Conservation (phyloP, 2,113 vertebrate species). For the Dendrocopos noguchii region DNA sequence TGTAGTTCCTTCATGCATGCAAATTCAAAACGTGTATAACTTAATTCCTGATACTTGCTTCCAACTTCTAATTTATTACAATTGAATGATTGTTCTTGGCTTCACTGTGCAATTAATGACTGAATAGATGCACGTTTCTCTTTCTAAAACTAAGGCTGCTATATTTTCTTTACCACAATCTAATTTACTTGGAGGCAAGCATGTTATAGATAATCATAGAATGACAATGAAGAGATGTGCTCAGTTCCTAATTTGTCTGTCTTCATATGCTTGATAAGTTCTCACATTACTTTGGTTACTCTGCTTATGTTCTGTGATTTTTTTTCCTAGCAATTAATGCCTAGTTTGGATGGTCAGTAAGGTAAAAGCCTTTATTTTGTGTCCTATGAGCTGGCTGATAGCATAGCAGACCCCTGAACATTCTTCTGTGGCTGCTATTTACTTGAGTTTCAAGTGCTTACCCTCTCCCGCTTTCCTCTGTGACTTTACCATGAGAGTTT, state of each 20-base stretch:
- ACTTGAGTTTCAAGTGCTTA: background rate
- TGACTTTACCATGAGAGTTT: background rate
- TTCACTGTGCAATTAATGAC: constrained; percentile 32
- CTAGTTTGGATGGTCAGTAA: background rate
- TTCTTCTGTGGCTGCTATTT: background rate
- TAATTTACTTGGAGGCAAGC: background rate
- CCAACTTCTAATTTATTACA: constrained; percentile 36
- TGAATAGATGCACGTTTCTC: constrained; percentile 2
- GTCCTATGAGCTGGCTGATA: background rate
- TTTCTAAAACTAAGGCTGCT: constrained; percentile 3
- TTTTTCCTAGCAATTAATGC: background rate
- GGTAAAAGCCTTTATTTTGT: background rate
- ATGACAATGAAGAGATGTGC: background rate
- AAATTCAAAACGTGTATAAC: background rate
- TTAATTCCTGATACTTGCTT: constrained; percentile 4
- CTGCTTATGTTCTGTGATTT: background rate
- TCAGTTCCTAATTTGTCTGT: background rate
- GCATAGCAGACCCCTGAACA: background rate
- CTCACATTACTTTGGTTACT: background rate
- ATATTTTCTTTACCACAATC: background rate
- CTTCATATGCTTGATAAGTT: background rate
- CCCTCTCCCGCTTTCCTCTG: background rate
- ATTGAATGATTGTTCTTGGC: background rate
- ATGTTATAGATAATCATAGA: background rate
- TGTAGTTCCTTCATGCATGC: background rate